Conservation (phyloP, 2,888 invertebrate species). For the Leptopilina myrica region DNA sequence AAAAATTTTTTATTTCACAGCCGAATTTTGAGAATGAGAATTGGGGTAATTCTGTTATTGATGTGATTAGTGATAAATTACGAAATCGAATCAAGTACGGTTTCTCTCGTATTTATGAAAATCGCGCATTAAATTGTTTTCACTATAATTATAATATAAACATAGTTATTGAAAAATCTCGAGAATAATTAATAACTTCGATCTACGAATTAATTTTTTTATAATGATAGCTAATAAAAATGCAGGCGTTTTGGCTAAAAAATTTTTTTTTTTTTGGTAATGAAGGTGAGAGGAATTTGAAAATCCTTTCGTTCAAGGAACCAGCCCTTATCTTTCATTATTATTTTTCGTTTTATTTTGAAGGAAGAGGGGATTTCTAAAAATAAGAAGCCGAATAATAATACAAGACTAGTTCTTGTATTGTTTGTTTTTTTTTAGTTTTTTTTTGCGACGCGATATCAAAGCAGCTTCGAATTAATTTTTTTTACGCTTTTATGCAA, state of each 20-base stretch:
- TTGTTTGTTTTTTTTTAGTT: slow-evolving; percentile 50
- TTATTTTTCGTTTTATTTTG: slow-evolving; percentile 30
- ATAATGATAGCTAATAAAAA: slow-evolving; percentile 9
- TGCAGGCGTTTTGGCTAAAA: slow-evolving; percentile 17
- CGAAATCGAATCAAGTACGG: too few relatives aligned
- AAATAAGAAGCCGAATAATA: slow-evolving; percentile 57
- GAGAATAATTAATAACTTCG: slow-evolving; percentile 27
- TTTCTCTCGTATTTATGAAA: neutral
- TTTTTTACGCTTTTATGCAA: slow-evolving; percentile 42
- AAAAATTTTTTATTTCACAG: too few relatives aligned
- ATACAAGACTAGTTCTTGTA: slow-evolving; percentile 51
- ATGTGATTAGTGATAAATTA: too few relatives aligned
- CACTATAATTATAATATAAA: neutral
- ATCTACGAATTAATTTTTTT: slow-evolving; percentile 29
- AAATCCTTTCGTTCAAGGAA: slow-evolving; percentile 51
- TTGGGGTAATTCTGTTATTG: too few relatives aligned
- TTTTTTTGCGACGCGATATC: slow-evolving; percentile 44
- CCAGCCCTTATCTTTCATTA: slow-evolving; percentile 51
- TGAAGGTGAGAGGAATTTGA: neutral
- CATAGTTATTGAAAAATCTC: slow-evolving; percentile 9
- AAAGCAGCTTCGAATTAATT: slow-evolving; percentile 58
- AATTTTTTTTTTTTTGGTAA: neutral
- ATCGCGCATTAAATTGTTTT: slow-evolving; percentile 15
- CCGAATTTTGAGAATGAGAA: too few relatives aligned
- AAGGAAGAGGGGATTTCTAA: slow-evolving; percentile 41